Evolutionary conservation across 2,797 vertebrate species (phyloP), one percentile per base, ranked within the genome.

Genomic region (Sebastes flavidus): DNA sequence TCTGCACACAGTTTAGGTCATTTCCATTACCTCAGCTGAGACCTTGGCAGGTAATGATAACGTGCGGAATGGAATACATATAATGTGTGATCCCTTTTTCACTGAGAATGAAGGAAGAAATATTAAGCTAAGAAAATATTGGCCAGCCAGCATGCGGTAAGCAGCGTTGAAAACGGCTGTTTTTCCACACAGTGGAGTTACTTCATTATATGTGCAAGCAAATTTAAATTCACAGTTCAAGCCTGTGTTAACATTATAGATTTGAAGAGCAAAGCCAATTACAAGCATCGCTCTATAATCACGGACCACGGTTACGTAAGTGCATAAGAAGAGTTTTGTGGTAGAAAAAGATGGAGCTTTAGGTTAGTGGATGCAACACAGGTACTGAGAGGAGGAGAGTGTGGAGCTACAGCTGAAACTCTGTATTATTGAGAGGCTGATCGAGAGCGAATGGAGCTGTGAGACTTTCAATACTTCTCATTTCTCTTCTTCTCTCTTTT

Each of bases 11-110:
- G 83, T 89, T 89, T 84, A 81, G 78, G 77, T 87, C 77, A 88
- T 93, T 94, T 94, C 91, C 88, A 93, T 92, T 93, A 92, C 83
- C 71, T 77, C 61, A 59, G 71, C 72, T 34, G 79, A 84, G 88
- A 85, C 61, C 80, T 80, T 55, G 70, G 60, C 59, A 87, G 83
- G 86, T 90, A 87, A 88, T 91, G 77, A 87, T 74, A 75, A 87
- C 42, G 69, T 68, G 68, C 79, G 61, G 82, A 87, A 78, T 75
- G 16, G 75, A 91, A 90, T 87, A 80, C 69, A 85, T 88, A 87
- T 77, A 77, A 83, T 76, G 72, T 88, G 73, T 76, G 46, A 89
- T 82, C 83, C 58, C 71, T 32, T 80, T 88, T 90, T 89, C 63
- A 72, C 65, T 68, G 71, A 77, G 80, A 82, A 78, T 72, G 30